phyloP scores from a whole-genome alignment of 2,888 invertebrate genomes.

The Orthosia gothica region DNA sequence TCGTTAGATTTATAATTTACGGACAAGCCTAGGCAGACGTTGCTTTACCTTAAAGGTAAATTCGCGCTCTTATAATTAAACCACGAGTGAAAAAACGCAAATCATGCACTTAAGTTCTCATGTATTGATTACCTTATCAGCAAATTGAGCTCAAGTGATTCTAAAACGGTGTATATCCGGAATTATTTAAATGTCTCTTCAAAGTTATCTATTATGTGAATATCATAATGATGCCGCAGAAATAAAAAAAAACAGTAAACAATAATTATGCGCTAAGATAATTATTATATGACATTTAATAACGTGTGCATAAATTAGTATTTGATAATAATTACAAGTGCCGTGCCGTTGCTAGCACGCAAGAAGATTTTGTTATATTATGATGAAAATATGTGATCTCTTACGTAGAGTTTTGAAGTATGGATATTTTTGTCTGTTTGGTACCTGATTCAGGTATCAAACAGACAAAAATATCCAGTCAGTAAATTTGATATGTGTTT shows the following conservation, averaged over 20 bases:
- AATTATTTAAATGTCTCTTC: neutral
- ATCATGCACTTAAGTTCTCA: neutral
- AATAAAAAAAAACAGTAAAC: neutral
- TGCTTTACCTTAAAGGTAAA: neutral
- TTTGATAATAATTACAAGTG: no score
- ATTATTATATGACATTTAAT: neutral
- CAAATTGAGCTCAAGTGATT: neutral
- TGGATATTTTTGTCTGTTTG: no score
- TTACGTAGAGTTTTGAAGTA: neutral
- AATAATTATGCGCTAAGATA: neutral
- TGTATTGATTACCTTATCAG: neutral
- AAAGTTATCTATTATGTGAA: no score
- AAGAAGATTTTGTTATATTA: no score
- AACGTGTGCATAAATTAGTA: neutral
- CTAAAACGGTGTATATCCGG: neutral
- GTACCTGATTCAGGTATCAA: no score
- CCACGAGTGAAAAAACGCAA: slow-evolving; percentile 1
- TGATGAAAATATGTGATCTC: neutral
- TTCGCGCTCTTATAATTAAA: neutral
- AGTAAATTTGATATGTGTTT: no score
- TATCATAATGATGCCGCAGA: neutral
- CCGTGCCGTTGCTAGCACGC: no score
- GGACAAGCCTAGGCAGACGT: no score
- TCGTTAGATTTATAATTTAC: no score
- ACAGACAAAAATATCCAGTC: no score